These are phyloP conservation scores for Eriosoma lanigerum DNA, from an alignment of 1,140 invertebrate species.

Conservation along the genomic window DNA sequence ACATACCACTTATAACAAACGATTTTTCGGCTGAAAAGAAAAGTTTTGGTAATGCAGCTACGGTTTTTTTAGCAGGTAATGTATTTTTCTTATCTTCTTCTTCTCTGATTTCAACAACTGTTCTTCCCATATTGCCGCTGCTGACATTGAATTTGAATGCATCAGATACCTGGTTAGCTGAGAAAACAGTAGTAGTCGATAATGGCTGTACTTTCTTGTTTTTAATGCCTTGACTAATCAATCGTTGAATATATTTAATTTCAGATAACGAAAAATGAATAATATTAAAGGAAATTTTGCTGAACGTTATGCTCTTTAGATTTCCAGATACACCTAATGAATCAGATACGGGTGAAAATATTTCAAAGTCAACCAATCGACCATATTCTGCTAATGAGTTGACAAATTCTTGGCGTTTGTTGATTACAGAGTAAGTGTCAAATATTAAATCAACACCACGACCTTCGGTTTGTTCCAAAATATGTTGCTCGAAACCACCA, in stretches of 20 bases:
- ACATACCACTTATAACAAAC: constrained; percentile 77
- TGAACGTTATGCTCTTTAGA: constrained; percentile 27
- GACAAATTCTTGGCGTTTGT: constrained; percentile 39
- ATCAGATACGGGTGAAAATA: constrained; percentile 6
- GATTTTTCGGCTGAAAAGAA: constrained; percentile 84
- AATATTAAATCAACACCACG: constrained; percentile 49
- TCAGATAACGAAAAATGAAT: constrained; percentile 16
- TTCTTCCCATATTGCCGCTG: constrained; percentile 93
- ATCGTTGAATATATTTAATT: constrained; percentile 37
- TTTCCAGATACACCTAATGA: constrained; percentile 28
- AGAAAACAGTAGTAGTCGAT: constrained; percentile 17
- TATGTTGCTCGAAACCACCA: constrained; percentile 40
- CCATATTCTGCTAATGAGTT: constrained; percentile 34
- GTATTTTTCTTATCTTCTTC: constrained; percentile 66
- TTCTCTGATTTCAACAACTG: constrained; percentile 81
- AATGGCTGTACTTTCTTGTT: constrained; percentile 16
- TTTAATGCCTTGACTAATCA: constrained; percentile 34
- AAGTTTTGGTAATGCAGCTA: constrained; percentile 77
- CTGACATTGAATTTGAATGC: constrained; percentile 16
- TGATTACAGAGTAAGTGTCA: constrained; percentile 18
- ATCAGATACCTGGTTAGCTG: constrained; percentile 2
- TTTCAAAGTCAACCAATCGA: constrained; percentile 15
- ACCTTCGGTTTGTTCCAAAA: constrained; percentile 37
- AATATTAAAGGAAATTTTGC: constrained; percentile 27
- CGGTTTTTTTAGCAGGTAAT: constrained; percentile 62